Base-by-base conservation (phyloP, 2,888 invertebrate species). In the Oegoconia quadripuncta region DNA sequence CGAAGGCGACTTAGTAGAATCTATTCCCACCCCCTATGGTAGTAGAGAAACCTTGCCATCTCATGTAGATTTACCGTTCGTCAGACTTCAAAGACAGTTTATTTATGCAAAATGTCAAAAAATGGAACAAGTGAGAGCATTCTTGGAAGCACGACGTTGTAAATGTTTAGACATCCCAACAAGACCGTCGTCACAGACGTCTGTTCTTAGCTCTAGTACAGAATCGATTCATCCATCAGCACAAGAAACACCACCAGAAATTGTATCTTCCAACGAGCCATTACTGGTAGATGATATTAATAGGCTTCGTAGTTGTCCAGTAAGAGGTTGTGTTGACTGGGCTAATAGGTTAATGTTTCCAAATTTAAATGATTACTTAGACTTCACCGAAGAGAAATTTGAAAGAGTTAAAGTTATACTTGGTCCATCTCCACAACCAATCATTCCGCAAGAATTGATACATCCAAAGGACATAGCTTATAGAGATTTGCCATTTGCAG, bases 31-130 rank as follows among this genome's bases (percentile, higher is more conserved):
- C 29, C 47, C 40, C 14, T 75, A 74, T 41, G 78, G 75, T 4
- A 87, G 87, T 50, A 64, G 66, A 46, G 83, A 84, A 51, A 79
- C 81, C 8, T 50, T 87, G 37, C 61, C 74, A 1, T 59, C 66
- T 9, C 62, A 77, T 37, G 74, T 74, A 15, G 80, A 79, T 38
- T 62, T 86, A 25, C 79, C 80, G 1, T 52, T 53, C 36, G 51
- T 84, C 17, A 60, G 72, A 54, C 41, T 84, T 18, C 62, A 76
- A 34, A 70, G 77, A 46, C 63, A 83, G 42, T 80, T 66, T 44
- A 37, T 79, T 34, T 87, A 84, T 48, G 86, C 86, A 0, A 82
- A 78, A 55, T 87, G 87, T 47, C 70, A 79, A 35, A 70, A 64
- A 43, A 78, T 60, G 50, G 73, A 84, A 46, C 66, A 75, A 29